Conservation (phyloP, 2,888 invertebrate genomes). For the Watsonalla binaria region DNA sequence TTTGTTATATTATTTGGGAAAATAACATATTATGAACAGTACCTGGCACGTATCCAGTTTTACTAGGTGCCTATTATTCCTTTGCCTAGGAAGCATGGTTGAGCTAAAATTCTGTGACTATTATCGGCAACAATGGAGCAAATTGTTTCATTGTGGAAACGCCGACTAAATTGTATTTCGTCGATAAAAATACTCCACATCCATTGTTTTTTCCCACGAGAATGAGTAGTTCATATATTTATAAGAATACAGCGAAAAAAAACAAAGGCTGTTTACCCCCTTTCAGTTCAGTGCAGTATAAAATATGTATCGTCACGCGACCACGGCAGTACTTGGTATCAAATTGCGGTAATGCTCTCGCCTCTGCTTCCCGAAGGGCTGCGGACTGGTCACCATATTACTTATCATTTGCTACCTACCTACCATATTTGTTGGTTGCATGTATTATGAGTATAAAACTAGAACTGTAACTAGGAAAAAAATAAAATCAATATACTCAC, state of each 20-base stretch:
- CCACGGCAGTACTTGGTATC: constrained; percentile 14
- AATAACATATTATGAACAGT: not conserved
- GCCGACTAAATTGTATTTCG: constrained; percentile 1
- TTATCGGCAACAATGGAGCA: not conserved
- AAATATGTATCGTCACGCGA: constrained; percentile 31
- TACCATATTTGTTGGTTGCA: no score
- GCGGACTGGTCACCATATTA: constrained; percentile 4
- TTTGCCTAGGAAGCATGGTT: not conserved
- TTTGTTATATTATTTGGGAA: not conserved
- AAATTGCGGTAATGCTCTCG: no score
- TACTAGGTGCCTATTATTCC: not conserved
- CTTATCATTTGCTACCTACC: no score
- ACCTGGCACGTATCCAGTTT: not conserved
- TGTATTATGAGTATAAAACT: no score
- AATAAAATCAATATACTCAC: no score
- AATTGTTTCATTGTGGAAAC: not conserved
- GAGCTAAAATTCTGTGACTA: not conserved
- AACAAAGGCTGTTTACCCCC: constrained; percentile 38
- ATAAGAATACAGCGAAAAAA: constrained; percentile 23
- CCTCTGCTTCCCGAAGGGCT: not conserved
- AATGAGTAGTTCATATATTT: constrained; percentile 35
- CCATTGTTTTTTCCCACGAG: constrained; percentile 31
- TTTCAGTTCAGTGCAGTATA: constrained; percentile 15
- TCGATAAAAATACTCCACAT: not conserved
- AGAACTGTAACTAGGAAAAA: no score